These are phyloP conservation scores for Avahi laniger DNA, from an alignment of 2,797 vertebrate genomes.

Conservation along the genomic window DNA sequence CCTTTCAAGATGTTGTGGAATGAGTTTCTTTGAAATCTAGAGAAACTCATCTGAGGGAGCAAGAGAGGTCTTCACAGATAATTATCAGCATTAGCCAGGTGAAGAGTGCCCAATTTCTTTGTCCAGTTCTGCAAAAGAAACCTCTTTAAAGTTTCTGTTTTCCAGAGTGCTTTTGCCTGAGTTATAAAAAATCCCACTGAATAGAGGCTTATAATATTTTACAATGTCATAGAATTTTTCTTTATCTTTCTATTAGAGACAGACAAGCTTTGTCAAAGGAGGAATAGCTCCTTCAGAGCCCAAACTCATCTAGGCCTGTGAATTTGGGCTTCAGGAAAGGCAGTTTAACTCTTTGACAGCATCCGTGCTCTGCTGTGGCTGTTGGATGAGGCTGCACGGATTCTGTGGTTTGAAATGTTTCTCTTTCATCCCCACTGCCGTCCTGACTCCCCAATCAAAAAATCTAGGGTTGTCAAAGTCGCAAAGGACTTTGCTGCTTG, in stretches of 20 bases:
- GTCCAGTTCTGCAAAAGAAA: conserved; percentile 44
- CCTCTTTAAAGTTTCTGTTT: conserved; percentile 35
- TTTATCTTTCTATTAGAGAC: not conserved
- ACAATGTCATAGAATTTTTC: not conserved
- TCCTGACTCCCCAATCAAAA: not conserved
- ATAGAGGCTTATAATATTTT: conserved; percentile 44
- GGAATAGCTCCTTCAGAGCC: not conserved
- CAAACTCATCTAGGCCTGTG: not conserved
- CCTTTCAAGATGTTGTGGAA: conserved; percentile 31
- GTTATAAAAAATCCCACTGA: not conserved
- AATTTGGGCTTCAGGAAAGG: not conserved
- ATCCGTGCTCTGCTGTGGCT: not conserved
- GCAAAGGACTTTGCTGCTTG: not conserved
- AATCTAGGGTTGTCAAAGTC: not conserved
- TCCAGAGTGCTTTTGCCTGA: conserved; percentile 43
- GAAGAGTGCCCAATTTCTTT: not conserved
- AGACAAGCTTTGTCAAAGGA: not conserved
- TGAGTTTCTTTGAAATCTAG: conserved; percentile 59
- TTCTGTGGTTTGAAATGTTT: not conserved
- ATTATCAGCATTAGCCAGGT: conserved; percentile 54
- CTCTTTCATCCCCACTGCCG: not conserved
- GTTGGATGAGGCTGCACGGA: not conserved
- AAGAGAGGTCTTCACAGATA: conserved; percentile 63
- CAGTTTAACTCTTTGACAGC: not conserved
- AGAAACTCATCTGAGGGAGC: conserved; percentile 43